Conservation (phyloP, 2,113 vertebrate genomes). For the Carettochelys insculpta region DNA sequence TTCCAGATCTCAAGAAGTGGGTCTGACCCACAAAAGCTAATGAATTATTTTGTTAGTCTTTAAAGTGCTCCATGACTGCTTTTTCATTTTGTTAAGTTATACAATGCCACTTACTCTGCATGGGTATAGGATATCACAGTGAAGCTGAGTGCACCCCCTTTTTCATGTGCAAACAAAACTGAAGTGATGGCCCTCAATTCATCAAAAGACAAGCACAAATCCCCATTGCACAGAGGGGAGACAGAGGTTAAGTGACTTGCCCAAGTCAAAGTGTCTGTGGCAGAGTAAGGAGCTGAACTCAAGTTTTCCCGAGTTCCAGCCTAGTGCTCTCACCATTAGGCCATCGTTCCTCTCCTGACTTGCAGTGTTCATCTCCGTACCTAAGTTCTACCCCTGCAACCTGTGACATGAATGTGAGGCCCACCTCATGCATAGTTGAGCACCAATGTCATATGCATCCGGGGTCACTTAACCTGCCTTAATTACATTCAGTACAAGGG, state of each 20-base stretch:
- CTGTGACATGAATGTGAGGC: neutral
- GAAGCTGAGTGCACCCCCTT: rapidly evolving
- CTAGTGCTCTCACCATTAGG: neutral
- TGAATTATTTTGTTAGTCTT: too few species aligned
- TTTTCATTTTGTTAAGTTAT: too few species aligned
- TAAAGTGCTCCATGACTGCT: too few species aligned
- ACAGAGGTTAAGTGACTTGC: neutral
- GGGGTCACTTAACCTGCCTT: neutral
- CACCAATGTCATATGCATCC: neutral
- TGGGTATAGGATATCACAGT: rapidly evolving
- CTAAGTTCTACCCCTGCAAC: too few species aligned
- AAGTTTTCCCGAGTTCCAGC: neutral
- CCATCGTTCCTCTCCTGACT: neutral
- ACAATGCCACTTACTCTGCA: neutral
- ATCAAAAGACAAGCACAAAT: neutral
- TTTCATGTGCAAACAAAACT: rapidly evolving
- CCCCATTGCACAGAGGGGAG: neutral
- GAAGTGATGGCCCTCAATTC: neutral
- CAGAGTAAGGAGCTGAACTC: neutral
- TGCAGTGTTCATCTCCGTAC: neutral
- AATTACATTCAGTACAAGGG: neutral
- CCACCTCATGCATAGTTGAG: neutral
- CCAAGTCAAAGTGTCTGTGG: neutral
- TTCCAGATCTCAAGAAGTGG: too few species aligned
- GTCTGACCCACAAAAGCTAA: too few species aligned